phyloP scores from a whole-genome alignment of 2,113 vertebrate genomes.

The Oryzias celebensis region DNA sequence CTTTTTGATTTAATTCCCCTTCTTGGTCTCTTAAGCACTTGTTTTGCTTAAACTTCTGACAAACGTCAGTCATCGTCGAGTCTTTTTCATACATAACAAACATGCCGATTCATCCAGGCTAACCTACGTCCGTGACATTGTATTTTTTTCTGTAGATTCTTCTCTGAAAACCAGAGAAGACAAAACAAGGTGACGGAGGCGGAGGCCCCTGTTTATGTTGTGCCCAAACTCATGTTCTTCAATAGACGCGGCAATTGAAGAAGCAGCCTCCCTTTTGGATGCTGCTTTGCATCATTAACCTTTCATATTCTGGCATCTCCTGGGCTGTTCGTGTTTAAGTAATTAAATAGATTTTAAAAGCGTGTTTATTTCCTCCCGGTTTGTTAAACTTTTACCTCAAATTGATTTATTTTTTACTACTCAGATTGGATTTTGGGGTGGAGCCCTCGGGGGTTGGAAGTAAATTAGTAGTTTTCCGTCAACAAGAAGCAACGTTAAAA shows the following conservation, averaged over 20 bases:
- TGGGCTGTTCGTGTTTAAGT: slow-evolving; percentile 15
- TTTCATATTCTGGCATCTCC: slow-evolving; percentile 9
- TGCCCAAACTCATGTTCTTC: not conserved
- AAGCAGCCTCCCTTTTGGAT: not conserved
- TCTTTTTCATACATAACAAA: slow-evolving; percentile 19
- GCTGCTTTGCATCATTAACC: slow-evolving; percentile 13
- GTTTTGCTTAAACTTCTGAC: slow-evolving; percentile 4
- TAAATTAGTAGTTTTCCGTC: slow-evolving; percentile 19
- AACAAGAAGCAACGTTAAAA: not conserved
- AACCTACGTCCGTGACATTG: slow-evolving; percentile 21
- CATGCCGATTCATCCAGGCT: not conserved
- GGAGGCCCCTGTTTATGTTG: slow-evolving; percentile 6
- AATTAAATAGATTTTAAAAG: slow-evolving; percentile 18
- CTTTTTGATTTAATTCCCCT: not conserved
- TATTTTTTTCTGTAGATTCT: slow-evolving; percentile 26
- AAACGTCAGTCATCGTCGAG: slow-evolving; percentile 15
- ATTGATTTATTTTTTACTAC: slow-evolving; percentile 5
- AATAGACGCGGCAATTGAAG: not conserved
- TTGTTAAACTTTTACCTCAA: slow-evolving; percentile 11
- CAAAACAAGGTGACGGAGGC: not conserved
- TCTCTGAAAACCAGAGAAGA: slow-evolving; percentile 21
- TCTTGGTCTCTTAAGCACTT: not conserved
- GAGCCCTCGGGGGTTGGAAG: not conserved
- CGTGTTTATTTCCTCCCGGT: not conserved
- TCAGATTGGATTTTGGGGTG: not conserved